phyloP scores from a whole-genome alignment of 2,888 invertebrate species.

The Eupithecia pulchellata region DNA sequence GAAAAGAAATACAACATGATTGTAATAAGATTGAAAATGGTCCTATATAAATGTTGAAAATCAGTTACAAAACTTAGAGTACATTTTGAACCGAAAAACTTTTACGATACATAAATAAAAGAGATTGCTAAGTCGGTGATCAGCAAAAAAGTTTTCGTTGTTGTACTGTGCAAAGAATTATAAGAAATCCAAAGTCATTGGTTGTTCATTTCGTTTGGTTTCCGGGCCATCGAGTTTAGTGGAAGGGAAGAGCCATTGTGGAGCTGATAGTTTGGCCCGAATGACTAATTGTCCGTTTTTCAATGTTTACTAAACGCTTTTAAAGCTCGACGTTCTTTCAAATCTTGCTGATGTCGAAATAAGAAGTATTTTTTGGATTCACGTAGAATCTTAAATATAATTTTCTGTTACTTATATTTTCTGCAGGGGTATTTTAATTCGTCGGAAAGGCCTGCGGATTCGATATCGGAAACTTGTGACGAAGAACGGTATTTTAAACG shows the following conservation, averaged over 20 bases:
- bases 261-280: constrained; percentile 59
- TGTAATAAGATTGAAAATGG: not conserved
- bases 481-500: too few species aligned
- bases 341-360: constrained; percentile 9
- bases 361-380: not conserved
- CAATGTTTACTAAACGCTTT: constrained; percentile 39
- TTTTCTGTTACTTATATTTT: not conserved
- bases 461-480: too few species aligned
- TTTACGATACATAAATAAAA: constrained; percentile 33
- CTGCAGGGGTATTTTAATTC: not conserved
- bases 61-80: constrained; percentile 9
- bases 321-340: constrained; percentile 10
- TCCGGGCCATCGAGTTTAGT: constrained; percentile 74
- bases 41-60: not conserved
- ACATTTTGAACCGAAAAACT: constrained; percentile 21
- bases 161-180: constrained; percentile 72
- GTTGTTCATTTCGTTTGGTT: constrained; percentile 77
- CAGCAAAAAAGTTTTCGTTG: constrained; percentile 54
- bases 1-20: not conserved
- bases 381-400: not conserved
- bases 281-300: constrained; percentile 60
- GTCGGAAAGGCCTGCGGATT: too few species aligned
- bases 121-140: constrained; percentile 34
- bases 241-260: constrained; percentile 63
- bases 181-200: constrained; percentile 78